These are phyloP conservation scores for Mimas tiliae DNA, from an alignment of 2,888 invertebrate genomes.

Conservation along the genomic window DNA sequence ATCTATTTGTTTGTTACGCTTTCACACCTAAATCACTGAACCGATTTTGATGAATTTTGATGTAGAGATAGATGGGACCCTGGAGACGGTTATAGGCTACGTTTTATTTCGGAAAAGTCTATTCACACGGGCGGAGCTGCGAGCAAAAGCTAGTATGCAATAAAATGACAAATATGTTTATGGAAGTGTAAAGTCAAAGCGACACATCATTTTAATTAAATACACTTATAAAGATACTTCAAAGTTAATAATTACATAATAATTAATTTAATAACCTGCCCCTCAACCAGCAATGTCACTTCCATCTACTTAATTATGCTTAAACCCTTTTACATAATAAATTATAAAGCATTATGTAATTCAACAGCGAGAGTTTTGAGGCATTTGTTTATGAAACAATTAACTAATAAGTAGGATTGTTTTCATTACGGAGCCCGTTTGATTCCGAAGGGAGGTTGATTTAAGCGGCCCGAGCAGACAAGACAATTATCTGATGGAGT, in stretches of 20 bases:
- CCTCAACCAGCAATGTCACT: not conserved
- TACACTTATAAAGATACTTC: too few species aligned
- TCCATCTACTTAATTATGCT: not conserved
- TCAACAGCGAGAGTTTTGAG: not conserved
- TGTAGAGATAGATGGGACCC: too few species aligned
- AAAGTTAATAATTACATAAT: not conserved
- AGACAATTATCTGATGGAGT: slow-evolving; percentile 24
- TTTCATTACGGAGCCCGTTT: slow-evolving; percentile 8
- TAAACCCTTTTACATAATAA: not conserved
- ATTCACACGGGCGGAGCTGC: too few species aligned
- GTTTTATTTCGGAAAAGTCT: too few species aligned
- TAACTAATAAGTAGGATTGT: not conserved
- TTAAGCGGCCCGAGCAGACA: slow-evolving; percentile 7
- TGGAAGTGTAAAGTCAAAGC: too few species aligned
- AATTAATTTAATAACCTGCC: not conserved
- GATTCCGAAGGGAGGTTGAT: not conserved
- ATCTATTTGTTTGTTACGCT: too few species aligned
- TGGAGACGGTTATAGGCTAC: too few species aligned
- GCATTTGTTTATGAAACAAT: slow-evolving; percentile 8
- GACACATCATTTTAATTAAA: too few species aligned
- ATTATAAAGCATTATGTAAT: not conserved
- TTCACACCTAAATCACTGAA: too few species aligned
- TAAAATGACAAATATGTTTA: too few species aligned
- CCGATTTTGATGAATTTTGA: too few species aligned
- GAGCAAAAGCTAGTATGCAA: too few species aligned